Evolutionary conservation across 37 sponge, comb jelly and placozoan genomes (phyloP), one percentile per base, ranked within the genome.

Genomic region (Sycon ciliatum): DNA sequence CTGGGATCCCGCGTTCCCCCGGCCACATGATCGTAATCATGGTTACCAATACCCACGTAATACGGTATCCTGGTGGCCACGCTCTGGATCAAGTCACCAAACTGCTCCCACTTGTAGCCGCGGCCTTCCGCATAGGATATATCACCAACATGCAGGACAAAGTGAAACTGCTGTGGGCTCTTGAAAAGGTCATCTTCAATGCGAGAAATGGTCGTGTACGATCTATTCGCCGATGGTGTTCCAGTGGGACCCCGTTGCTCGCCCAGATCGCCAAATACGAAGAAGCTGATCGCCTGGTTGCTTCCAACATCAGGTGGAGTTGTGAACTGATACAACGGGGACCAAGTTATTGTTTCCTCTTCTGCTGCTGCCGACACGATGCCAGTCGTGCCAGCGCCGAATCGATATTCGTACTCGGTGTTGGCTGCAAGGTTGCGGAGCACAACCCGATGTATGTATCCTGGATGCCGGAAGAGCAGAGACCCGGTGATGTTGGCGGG

Each of bases 41-140:
- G 87, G 42, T 86, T 86, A 2, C 87, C 87, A 57, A 75, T 60
- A 27, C 82, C 75, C 0, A 82, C 87, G 79, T 81, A 76, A 33
- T 82, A 86, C 16, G 87, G 87, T 16, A 82, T 39, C 0, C 54
- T 11, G 11, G 71, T 27, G 7, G 83, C 35, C 26, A 82, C 35
- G 1, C 76, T 56, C 33, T 73, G 53, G 20, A 82, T 53, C 36
- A 78, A 79, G 56, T 82, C 68, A 76, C 81, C 81, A 64, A 73
- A 82, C 68, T 82, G 75, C 7, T 86, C 87, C 87, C 87, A 86
- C 73, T 86, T 37, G 53, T 46, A 46, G 16, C n/a, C 66, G 34
- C 34, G 73, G 39, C 83, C 83, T 13, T 67, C 68, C 18, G 83
- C 83, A 77, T 83, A 81, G 76, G 76, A 69, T 9, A 81, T 38